Conservation (phyloP, 2,113 vertebrate species). For the Rattus norvegicus region GRCr8 NC_086028.1:51529501-51530000, state of each 20-base stretch:
- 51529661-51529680: constrained; percentile 58
- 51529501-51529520: constrained; percentile 32
- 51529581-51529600: constrained; percentile 46
- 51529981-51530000: constrained; percentile 59
- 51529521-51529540: constrained; percentile 19
- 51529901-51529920: constrained; percentile 39
- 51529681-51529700: constrained; percentile 64
- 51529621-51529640: constrained; percentile 69
- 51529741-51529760: constrained; percentile 79
- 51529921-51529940: constrained; percentile 35
- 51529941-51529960: constrained; percentile 17
- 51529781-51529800: constrained; percentile 54
- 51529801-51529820: constrained; percentile 11
- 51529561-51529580: constrained; percentile 62
- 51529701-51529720: constrained; percentile 48
- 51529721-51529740: constrained; percentile 67
- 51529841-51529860: constrained; percentile 54
- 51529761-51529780: constrained; percentile 72
- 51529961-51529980: constrained; percentile 54
- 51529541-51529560: not conserved
- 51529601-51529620: constrained; percentile 68
- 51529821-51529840: constrained; percentile 69
- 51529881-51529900: not conserved
- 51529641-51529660: constrained; percentile 54
- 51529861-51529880: constrained; percentile 20